A percentile compares a stretch with the other conserved stretches of the same genome.
These are phyloP conservation scores for Pogonocichla stellata DNA, from an alignment of 2,113 vertebrate genomes.

Conservation along the genomic window DNA sequence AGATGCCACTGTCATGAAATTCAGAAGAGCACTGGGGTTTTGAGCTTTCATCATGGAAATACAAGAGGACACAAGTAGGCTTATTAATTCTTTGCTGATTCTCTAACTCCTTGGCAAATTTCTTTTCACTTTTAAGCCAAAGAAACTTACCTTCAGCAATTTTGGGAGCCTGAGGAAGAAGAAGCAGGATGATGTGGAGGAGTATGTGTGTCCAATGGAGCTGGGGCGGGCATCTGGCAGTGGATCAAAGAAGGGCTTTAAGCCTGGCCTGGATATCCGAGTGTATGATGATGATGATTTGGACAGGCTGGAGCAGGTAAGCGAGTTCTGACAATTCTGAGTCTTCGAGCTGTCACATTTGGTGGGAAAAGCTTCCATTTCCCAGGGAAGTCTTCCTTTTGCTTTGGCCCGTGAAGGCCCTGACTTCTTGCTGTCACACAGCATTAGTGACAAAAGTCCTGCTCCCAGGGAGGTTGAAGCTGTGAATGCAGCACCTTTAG, in stretches of 20 bases:
- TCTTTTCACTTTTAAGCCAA: slow-evolving; percentile 79
- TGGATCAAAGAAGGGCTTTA: slow-evolving; percentile 85
- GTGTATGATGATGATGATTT: slow-evolving; percentile 92
- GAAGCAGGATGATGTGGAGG: slow-evolving; percentile 91
- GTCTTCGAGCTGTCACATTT: neutral
- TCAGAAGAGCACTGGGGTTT: neutral
- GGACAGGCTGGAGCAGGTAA: slow-evolving; percentile 91
- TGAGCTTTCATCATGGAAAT: neutral
- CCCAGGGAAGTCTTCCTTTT: neutral
- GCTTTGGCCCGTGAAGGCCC: neutral
- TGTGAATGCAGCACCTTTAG: neutral
- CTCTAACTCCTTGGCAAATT: neutral
- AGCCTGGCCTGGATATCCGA: slow-evolving; percentile 80
- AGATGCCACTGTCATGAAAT: neutral
- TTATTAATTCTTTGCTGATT: neutral
- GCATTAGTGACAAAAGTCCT: neutral
- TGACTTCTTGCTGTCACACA: neutral
- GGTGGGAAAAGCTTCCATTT: neutral
- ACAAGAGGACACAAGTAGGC: neutral
- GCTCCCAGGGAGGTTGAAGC: neutral
- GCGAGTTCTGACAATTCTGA: neutral
- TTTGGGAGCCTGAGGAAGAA: slow-evolving; percentile 93
- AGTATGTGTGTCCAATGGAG: slow-evolving; percentile 98
- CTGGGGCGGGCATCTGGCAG: slow-evolving; percentile 85
- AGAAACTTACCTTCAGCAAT: slow-evolving; percentile 89